These are phyloP conservation scores for Meandrina meandrites DNA, from an alignment of 92 coral and sea anemone species.

Conservation along the genomic window DNA sequence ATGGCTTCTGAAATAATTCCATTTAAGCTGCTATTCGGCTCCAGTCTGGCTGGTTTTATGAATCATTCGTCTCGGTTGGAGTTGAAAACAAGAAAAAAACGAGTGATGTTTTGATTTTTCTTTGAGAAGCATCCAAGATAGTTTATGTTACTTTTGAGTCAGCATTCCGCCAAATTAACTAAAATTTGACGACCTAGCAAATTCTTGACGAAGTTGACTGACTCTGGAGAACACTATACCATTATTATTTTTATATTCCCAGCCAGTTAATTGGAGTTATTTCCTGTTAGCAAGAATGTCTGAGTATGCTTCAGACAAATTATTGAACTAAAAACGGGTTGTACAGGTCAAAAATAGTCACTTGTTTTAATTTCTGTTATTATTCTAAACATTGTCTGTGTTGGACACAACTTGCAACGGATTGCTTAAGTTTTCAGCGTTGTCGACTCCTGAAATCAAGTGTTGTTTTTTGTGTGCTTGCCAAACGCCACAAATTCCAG, in stretches of 20 bases:
- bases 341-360: neutral
- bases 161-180: neutral
- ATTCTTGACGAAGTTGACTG: too few species aligned
- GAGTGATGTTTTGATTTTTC: neutral
- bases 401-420: neutral
- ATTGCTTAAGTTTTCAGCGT: neutral
- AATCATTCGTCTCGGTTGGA: neutral
- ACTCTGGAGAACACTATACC: neutral
- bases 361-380: neutral
- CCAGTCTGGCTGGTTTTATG: neutral
- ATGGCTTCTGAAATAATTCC: too few species aligned
- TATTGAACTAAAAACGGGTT: neutral
- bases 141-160: neutral
- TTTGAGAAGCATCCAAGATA: neutral
- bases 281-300: slow-evolving; percentile 26
- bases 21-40: neutral
- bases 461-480: neutral
- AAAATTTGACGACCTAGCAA: neutral
- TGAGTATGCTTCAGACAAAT: neutral
- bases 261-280: slow-evolving; percentile 3
- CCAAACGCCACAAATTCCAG: neutral
- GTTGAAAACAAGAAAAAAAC: neutral
- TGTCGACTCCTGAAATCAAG: neutral
- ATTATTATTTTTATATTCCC: neutral
- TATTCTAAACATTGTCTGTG: slow-evolving; percentile 1